Percentiles rank a stretch among this genome's conserved stretches.
phyloP scores from a whole-genome alignment of 2,113 vertebrate species.

The Emydura subglobosa region DNA sequence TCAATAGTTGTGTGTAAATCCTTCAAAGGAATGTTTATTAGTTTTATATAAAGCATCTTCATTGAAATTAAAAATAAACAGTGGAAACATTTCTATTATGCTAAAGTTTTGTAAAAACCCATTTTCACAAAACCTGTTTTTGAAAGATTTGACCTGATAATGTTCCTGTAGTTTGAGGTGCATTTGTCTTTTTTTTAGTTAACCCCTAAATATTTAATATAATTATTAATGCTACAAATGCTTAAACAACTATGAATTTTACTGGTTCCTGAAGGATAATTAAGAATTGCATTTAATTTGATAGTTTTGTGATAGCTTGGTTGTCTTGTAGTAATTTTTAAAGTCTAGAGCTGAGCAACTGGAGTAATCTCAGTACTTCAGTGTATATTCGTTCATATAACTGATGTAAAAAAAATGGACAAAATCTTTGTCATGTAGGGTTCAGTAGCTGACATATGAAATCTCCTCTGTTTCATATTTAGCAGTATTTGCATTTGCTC shows the following conservation, averaged over 20 bases:
- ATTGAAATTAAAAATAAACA: background rate
- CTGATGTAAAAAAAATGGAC: background rate
- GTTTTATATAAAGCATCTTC: background rate
- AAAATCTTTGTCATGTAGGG: background rate
- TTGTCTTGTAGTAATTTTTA: rapidly evolving
- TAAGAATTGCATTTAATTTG: background rate
- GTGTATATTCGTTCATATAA: background rate
- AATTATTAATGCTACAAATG: background rate
- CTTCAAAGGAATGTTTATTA: background rate
- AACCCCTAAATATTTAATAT: background rate
- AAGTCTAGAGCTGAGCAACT: background rate
- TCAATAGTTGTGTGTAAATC: background rate
- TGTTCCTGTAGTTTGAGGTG: background rate
- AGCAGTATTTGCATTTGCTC: background rate
- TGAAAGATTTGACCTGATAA: background rate
- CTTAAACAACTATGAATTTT: background rate
- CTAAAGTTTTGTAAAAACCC: background rate
- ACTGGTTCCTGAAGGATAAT: background rate
- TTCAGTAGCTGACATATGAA: background rate
- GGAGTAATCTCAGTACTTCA: background rate
- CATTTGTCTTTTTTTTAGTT: background rate
- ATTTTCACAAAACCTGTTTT: background rate
- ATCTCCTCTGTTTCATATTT: rapidly evolving
- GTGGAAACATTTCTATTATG: background rate
- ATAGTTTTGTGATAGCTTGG: background rate